A percentile compares a stretch with the other conserved stretches of the same genome.
Conservation (phyloP, 2,888 invertebrate genomes). For the Drosophila neotestacea region DNA sequence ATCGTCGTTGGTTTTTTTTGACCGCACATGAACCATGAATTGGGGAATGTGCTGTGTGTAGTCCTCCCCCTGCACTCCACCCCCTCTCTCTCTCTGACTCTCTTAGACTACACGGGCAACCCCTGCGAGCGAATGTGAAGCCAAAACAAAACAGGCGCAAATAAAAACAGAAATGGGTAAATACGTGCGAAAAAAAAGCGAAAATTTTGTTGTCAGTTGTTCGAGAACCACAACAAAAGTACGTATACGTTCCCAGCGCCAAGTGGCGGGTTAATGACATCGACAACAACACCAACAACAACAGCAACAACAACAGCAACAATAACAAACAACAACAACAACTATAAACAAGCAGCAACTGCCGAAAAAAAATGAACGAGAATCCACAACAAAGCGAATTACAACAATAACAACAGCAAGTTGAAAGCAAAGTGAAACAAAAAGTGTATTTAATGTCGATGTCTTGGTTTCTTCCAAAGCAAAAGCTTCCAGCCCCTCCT, state of each 20-base stretch:
- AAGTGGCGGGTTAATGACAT: slow-evolving; percentile 74
- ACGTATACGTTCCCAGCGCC: slow-evolving; percentile 70
- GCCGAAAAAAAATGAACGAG: slow-evolving; percentile 39
- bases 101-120: background rate
- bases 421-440: slow-evolving; percentile 62
- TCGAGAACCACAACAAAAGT: slow-evolving; percentile 60
- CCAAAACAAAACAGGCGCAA: slow-evolving; percentile 68
- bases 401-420: slow-evolving; percentile 39
- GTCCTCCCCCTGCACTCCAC: background rate
- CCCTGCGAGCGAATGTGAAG: slow-evolving; percentile 56
- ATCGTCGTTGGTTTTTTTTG: slow-evolving; percentile 51
- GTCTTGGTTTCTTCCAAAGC: slow-evolving; percentile 33
- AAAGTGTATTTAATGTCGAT: slow-evolving; percentile 66
- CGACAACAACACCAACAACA: slow-evolving; percentile 41
- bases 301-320: slow-evolving; percentile 35
- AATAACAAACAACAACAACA: slow-evolving; percentile 34
- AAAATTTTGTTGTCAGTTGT: slow-evolving; percentile 53
- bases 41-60: slow-evolving; percentile 46
- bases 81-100: no score
- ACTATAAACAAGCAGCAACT: slow-evolving; percentile 31
- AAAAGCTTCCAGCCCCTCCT: slow-evolving; percentile 19
- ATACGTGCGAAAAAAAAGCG: slow-evolving; percentile 77
- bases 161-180: slow-evolving; percentile 65
- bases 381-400: slow-evolving; percentile 44
- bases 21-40: slow-evolving; percentile 59